Conservation (phyloP, 2,113 vertebrate species). For the Poeciliopsis prolifica region DNA sequence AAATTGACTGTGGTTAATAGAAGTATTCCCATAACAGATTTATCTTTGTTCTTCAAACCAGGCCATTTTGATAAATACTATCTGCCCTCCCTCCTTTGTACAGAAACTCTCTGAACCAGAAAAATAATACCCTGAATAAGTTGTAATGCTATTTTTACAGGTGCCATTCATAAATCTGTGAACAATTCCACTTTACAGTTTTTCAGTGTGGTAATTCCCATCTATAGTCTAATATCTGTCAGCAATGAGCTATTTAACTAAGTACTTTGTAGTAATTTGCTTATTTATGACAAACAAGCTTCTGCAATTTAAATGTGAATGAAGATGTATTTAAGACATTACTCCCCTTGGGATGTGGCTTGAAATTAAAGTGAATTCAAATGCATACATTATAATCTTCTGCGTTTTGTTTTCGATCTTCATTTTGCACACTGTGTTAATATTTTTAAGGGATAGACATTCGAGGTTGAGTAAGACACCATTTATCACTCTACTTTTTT, state of each 20-base stretch:
- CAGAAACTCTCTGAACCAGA: not conserved
- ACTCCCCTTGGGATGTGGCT: not conserved
- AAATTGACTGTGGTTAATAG: too few species aligned
- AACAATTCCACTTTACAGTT: not conserved
- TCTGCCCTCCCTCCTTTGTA: not conserved
- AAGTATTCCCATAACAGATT: not conserved
- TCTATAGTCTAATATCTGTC: not conserved
- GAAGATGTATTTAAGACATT: not conserved
- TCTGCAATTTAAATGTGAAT: constrained; percentile 18
- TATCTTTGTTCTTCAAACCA: not conserved
- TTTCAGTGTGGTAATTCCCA: not conserved
- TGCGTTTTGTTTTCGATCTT: not conserved
- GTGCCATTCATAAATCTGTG: too few species aligned
- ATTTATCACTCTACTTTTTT: not conserved
- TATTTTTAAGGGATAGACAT: not conserved
- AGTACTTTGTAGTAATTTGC: not conserved
- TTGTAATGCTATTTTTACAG: not conserved
- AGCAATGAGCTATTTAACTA: not conserved
- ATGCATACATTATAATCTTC: not conserved
- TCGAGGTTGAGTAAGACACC: constrained; percentile 7
- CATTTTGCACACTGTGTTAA: not conserved
- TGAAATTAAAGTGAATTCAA: not conserved
- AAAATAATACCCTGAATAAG: not conserved
- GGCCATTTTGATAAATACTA: not conserved
- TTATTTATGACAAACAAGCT: not conserved